Conservation (phyloP, 2,797 vertebrate species). For the Lindbergichthys nudifrons region DNA sequence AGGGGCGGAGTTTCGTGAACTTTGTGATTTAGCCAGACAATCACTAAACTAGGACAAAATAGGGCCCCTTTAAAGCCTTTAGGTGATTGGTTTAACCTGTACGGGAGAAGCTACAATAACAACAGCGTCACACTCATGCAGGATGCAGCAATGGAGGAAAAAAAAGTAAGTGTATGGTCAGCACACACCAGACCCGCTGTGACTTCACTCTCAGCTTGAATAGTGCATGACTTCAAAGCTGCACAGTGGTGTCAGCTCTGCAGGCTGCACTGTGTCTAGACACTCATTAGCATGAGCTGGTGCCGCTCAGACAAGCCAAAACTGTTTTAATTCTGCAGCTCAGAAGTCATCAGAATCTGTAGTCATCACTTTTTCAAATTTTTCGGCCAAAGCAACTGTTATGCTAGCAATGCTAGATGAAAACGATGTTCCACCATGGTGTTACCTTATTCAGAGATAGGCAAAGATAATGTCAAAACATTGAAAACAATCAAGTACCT, state of each 20-base stretch:
- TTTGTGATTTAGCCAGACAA: no score
- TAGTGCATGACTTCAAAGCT: slow-evolving; percentile 72
- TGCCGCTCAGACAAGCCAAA: background rate
- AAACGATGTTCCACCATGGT: no score
- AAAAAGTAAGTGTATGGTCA: slow-evolving; percentile 53
- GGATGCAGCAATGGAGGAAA: slow-evolving; percentile 18
- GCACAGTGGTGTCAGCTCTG: slow-evolving; percentile 41
- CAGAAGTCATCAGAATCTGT: no score
- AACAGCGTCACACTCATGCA: background rate
- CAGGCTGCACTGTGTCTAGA: slow-evolving; percentile 43
- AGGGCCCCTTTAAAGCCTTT: background rate
- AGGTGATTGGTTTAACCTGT: background rate
- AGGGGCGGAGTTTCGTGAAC: no score
- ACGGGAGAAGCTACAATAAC: background rate
- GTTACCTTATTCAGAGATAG: no score
- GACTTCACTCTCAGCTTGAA: slow-evolving; percentile 71
- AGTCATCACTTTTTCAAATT: no score
- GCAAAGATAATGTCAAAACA: no score
- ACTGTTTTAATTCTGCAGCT: background rate
- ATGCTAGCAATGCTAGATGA: no score
- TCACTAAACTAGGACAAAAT: no score
- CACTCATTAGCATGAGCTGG: slow-evolving; percentile 33
- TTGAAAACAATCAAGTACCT: no score
- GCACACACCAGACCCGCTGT: slow-evolving; percentile 62
- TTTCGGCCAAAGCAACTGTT: no score